Evolutionary conservation across 2,113 vertebrate genomes (phyloP), one percentile per base, ranked within the genome.

Genomic region (Oenanthe melanoleuca): DNA sequence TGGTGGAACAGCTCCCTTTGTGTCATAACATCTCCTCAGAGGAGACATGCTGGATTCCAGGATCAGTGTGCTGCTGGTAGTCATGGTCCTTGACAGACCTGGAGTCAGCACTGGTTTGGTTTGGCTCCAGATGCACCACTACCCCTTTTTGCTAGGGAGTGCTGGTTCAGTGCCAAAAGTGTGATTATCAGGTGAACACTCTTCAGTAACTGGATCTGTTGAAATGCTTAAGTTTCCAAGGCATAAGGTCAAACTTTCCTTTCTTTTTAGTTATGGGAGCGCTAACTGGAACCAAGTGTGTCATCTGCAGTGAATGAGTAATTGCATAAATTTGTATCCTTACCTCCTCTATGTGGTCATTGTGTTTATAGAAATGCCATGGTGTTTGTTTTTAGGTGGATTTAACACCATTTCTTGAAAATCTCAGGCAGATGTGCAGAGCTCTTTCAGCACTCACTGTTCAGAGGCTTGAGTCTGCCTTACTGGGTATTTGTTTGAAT

Each of bases 341-440:
- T 82, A 77, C 66, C 52, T 88, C 45, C 37, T 85, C 40, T 0
- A 0, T 64, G 50, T 89, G 34, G 29, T 72, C 49, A 29, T 52
- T 72, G 40, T 40, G 37, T 75, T 81, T 85, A 53, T 55, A 57
- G 9, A 79, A 92, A 72, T 70, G 45, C 59, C 29, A 17, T 56
- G 57, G 49, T 72, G 24, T 66, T 96, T 80, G 29, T 86, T 93
- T 90, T 88, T 37, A 63, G 71, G 70, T 87, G 63, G 50, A 28
- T 87, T 75, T 91, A 56, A 84, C 44, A 40, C 42, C 24, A 72
- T 82, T 91, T 50, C 63, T 85, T 82, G 66, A 53, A 87, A 85
- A 38, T 70, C 23, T 82, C 24, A 19, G 61, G 12, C 57, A 56
- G 52, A 63, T 55, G 26, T 63, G 21, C 24, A 66, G 57, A 79